Evolutionary conservation across 2,113 vertebrate genomes (phyloP).

Genomic region (Glaucomys volans): DNA sequence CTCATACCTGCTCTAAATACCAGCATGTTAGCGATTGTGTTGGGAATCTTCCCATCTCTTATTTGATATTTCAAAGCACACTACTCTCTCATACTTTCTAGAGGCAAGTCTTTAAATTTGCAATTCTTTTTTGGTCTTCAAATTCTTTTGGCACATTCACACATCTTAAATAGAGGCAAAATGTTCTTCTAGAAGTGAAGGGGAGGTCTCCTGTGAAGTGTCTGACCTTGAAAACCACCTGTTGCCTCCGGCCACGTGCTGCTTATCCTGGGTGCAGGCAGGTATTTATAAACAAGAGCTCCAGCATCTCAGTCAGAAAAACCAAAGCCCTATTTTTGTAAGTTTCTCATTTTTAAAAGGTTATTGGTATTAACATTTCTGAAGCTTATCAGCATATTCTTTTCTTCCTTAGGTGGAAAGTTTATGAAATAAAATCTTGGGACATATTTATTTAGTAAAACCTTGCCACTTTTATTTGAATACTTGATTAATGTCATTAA

Average conservation of each 20-base stretch:
- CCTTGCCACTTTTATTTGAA: constrained; percentile 63
- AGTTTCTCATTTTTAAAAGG: constrained; percentile 59
- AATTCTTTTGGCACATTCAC: constrained; percentile 38
- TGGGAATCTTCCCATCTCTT: constrained; percentile 20
- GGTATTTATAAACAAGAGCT: constrained; percentile 83
- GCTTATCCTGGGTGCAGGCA: constrained; percentile 71
- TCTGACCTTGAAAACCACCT: constrained; percentile 82
- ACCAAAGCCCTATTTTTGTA: constrained; percentile 56
- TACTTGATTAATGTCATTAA: constrained; percentile 50
- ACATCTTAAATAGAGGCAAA: constrained; percentile 44
- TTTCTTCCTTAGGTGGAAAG: background rate
- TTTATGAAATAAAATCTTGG: constrained; percentile 47
- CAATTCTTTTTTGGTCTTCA: constrained; percentile 58
- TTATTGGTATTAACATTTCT: background rate
- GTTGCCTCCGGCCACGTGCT: constrained; percentile 81
- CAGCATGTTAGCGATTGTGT: background rate
- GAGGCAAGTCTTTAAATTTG: constrained; percentile 62
- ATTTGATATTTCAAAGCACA: constrained; percentile 38
- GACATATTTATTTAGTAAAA: constrained; percentile 34
- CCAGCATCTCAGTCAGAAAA: constrained; percentile 71
- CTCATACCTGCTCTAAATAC: background rate
- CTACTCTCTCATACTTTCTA: constrained; percentile 16
- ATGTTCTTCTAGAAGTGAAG: constrained; percentile 72
- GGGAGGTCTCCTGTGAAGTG: constrained; percentile 53
- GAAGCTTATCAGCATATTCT: background rate